These are phyloP conservation scores for Tetramorium simillimum DNA, from an alignment of 1,140 invertebrate genomes.

Conservation along the genomic window DNA sequence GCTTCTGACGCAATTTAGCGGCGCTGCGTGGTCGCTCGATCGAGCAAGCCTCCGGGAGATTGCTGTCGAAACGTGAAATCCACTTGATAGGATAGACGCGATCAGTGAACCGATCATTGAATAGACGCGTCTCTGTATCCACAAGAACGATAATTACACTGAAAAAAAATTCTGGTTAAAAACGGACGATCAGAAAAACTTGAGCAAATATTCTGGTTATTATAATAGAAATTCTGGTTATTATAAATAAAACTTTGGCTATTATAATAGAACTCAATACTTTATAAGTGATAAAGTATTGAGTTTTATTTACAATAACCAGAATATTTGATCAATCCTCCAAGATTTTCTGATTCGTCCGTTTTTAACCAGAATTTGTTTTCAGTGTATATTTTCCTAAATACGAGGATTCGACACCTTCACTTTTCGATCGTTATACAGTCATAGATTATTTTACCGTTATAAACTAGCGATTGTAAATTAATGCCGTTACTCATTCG, in stretches of 20 bases:
- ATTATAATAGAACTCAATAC: no score
- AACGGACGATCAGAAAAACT: no score
- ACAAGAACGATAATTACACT: neutral
- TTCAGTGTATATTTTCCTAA: neutral
- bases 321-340: no score
- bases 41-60: neutral
- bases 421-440: neutral
- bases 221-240: no score
- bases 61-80: neutral
- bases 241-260: no score
- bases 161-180: no score
- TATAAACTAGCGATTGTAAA: neutral
- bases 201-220: no score
- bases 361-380: no score
- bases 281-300: no score
- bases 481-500: neutral
- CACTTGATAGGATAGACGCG: neutral
- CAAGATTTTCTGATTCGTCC: no score
- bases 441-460: neutral
- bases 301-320: no score
- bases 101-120: neutral
- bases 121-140: neutral
- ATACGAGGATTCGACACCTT: neutral
- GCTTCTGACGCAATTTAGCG: slow-evolving; percentile 20
- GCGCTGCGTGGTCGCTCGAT: neutral